Evolutionary conservation across 2,113 vertebrate genomes (phyloP).

Genomic region (Festucalex cinctus): DNA sequence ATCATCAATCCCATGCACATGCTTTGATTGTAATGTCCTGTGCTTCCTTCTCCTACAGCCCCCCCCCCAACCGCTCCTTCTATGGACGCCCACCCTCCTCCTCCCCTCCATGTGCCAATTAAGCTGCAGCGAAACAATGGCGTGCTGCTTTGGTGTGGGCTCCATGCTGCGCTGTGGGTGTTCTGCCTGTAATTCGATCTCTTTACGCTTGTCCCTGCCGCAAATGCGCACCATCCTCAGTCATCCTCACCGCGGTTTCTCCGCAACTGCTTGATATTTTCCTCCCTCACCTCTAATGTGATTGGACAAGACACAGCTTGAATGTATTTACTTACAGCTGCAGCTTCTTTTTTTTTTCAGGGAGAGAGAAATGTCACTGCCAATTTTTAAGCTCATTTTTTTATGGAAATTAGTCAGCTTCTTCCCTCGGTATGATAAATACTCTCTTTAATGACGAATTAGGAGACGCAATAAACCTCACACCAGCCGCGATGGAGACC

Average conservation of each 20-base stretch:
- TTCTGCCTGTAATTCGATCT: constrained; percentile 76
- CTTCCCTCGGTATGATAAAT: not conserved
- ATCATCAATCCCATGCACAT: constrained; percentile 78
- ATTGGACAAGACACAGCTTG: constrained; percentile 12
- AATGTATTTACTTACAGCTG: constrained; percentile 1
- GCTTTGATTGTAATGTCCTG: constrained; percentile 89
- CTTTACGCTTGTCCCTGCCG: constrained; percentile 48
- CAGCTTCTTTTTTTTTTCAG: not conserved
- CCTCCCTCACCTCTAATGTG: constrained; percentile 17
- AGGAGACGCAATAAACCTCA: not conserved
- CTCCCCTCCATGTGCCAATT: constrained; percentile 88
- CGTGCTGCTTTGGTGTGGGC: constrained; percentile 84
- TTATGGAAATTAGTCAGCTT: not conserved
- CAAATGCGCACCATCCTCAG: constrained; percentile 50
- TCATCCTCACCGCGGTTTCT: constrained; percentile 25
- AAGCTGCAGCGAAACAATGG: constrained; percentile 92
- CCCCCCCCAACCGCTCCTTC: constrained; percentile 46
- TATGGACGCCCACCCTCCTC: constrained; percentile 62
- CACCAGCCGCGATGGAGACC: not conserved
- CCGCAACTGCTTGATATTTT: constrained; percentile 21
- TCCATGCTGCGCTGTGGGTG: constrained; percentile 90
- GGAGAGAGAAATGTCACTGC: not conserved
- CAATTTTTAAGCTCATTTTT: not conserved
- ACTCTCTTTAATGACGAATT: not conserved
- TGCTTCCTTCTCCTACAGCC: constrained; percentile 70